A percentile compares a stretch with the other conserved stretches of the same genome.
phyloP scores from a whole-genome alignment of 2,113 vertebrate species.

The Pagrus major region DNA sequence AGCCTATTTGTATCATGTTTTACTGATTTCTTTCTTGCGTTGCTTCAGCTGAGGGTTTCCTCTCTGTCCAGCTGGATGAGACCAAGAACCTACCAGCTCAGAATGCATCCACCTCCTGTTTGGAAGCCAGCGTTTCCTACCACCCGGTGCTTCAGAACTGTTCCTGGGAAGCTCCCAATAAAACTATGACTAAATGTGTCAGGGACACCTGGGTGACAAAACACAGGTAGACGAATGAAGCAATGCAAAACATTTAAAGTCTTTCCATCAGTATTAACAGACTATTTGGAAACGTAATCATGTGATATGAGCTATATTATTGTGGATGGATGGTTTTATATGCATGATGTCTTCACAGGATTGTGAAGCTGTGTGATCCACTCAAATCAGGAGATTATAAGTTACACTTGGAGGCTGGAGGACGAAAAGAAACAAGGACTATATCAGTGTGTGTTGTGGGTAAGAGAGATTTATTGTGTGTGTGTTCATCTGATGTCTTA shows the following conservation, averaged over 20 bases:
- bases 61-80: conserved; percentile 83
- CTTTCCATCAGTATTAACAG: not conserved
- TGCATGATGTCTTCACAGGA: conserved; percentile 77
- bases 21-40: conserved; percentile 29
- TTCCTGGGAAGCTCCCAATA: conserved; percentile 84
- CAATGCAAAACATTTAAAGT: not conserved
- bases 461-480: conserved; percentile 75
- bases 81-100: conserved; percentile 79
- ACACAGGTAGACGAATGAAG: conserved; percentile 62
- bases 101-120: conserved; percentile 80
- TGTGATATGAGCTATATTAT: not conserved
- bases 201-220: conserved; percentile 38
- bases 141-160: conserved; percentile 86
- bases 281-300: not conserved
- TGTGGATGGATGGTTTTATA: not conserved
- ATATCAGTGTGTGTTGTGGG: conserved; percentile 88
- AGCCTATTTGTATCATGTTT: not conserved
- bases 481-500: too few species aligned
- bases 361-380: conserved; percentile 83
- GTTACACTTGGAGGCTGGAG: conserved; percentile 88
- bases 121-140: conserved; percentile 87
- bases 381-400: conserved; percentile 88
- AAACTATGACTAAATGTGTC: conserved; percentile 37
- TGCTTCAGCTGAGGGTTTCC: conserved; percentile 86
- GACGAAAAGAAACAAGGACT: conserved; percentile 77